Evolutionary conservation across 2,888 invertebrate species (phyloP), one percentile per base, ranked within the genome.

Genomic region (Eulithis prunata): DNA sequence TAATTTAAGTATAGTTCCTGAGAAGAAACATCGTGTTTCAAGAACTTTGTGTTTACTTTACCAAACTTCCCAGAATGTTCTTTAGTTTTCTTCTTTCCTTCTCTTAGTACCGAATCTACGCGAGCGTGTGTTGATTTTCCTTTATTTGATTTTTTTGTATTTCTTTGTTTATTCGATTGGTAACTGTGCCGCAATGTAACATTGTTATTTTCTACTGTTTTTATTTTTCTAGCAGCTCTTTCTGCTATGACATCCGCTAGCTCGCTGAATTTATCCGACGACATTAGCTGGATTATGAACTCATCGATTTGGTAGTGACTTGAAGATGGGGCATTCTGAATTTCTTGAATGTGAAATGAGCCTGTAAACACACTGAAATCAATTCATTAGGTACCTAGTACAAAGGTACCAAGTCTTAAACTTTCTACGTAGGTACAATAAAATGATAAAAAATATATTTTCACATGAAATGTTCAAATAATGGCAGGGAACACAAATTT

Each of bases 221-320:
- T 70, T 0, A 85, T 75, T 71, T 78, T 82, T 51, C 74, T 69
- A 4, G 76, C 80, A 3, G 85, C 81, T 71, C 75, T 82, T 0
- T 82, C 76, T 8, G 83, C 84, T 46, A 85, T 80, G 57, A 75
- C 75, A 11, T 82, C 80, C 0, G 78, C 78, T 0, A 85, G 57
- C 57, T 78, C 66, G n/a, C 81, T 76, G 55, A 85, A 80, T 57
- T 77, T 81, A 4, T 78, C 67, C 0, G 84, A 82, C 2, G 59
- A 57, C 13, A 85, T 69, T 10, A 85, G 58, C 66, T 73, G 75
- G 3, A 75, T 75, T 12, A 85, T 75, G 28, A 85, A 76, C 4
- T 78, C 76, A 45, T 85, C 80, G 4, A 83, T 73, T 49, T 80
- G 53, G 53, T 47, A 68, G 21, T 13, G 54, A 32, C 52, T 59